Evolutionary conservation across 2,888 invertebrate species (phyloP), one percentile per base, ranked within the genome.

Genomic region (Limulus polyphemus): DNA sequence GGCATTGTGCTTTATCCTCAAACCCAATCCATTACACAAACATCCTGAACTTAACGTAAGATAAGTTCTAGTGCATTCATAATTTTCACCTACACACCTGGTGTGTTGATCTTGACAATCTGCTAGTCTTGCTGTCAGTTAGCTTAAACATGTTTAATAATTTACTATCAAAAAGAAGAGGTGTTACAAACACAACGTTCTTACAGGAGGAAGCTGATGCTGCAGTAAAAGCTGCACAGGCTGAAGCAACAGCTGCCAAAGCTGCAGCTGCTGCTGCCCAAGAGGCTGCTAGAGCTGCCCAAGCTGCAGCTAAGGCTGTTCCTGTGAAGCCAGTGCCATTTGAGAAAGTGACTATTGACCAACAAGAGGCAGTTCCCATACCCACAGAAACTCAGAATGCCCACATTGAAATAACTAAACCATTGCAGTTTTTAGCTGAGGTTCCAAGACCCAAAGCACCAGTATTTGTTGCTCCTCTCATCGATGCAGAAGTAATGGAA

Each of bases 381-480:
- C 46, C 64, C 56, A 66, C 61, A 58, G 65, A 62, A 58, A 63
- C 68, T 11, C 57, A 71, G 50, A 68, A 69, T 47, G 62, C 74
- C 65, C 69, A 75, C 61, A 68, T 69, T 57, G 55, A 68, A 51
- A 67, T 69, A 57, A 65, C 65, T 13, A 13, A 63, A 57, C 61
- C 61, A 47, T n/a, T 57, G 46, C 60, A 55, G 16, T 55, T 58
- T 55, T 5, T n/a, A 47, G n/a, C 65, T 7, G 47, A 17, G 11
- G 55, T 49, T 16, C 58, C 60, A 55, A 13, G 10, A 7, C 63
- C 57, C 5, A 64, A 90, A 76, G 86, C 87, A 73, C 82, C 87
- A 48, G 91, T 92, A 1, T 92, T 93, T 78, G 82, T 84, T 5
- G 88, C 89, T 75, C 84, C 79, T 63, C 83, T 85, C 73, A 79